A percentile compares a stretch with the other conserved stretches of the same genome.
phyloP scores from a whole-genome alignment of 2,113 vertebrate species.

The Galeopterus variegatus region DNA sequence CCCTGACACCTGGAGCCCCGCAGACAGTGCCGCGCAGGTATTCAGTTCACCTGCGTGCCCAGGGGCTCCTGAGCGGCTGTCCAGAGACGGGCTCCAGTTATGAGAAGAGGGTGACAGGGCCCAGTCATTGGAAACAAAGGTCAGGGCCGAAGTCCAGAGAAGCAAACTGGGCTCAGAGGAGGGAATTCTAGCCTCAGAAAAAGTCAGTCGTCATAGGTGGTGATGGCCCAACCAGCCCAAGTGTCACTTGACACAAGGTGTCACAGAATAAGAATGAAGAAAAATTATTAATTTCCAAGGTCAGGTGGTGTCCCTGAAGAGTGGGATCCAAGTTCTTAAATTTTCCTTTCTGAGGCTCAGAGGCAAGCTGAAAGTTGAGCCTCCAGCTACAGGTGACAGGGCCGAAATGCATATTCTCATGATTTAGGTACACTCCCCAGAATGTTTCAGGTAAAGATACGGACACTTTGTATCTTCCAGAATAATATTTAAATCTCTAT shows the following conservation, averaged over 20 bases:
- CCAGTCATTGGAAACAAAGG: not conserved
- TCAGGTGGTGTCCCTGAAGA: not conserved
- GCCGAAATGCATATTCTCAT: rapidly evolving
- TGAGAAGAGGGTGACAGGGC: rapidly evolving
- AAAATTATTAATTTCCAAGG: not conserved
- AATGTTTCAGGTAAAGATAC: not conserved
- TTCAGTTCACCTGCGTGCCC: not conserved
- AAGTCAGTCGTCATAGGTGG: no score
- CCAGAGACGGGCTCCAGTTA: not conserved
- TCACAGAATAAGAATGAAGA: not conserved
- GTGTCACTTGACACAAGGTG: not conserved
- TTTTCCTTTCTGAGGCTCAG: not conserved
- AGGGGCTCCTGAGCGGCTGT: not conserved
- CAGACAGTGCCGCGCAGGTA: rapidly evolving
- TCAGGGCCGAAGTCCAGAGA: not conserved
- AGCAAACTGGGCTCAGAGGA: not conserved
- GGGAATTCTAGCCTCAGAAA: not conserved
- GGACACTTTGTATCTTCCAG: not conserved
- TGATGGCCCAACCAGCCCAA: not conserved
- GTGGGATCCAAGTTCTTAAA: not conserved
- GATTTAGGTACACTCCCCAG: not conserved
- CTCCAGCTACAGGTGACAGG: not conserved
- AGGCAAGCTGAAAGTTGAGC: not conserved
- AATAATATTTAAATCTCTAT: not conserved
- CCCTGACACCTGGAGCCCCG: rapidly evolving